Base-by-base conservation (phyloP, 1,140 invertebrate species). In the Habropoda laboriosa region DNA sequence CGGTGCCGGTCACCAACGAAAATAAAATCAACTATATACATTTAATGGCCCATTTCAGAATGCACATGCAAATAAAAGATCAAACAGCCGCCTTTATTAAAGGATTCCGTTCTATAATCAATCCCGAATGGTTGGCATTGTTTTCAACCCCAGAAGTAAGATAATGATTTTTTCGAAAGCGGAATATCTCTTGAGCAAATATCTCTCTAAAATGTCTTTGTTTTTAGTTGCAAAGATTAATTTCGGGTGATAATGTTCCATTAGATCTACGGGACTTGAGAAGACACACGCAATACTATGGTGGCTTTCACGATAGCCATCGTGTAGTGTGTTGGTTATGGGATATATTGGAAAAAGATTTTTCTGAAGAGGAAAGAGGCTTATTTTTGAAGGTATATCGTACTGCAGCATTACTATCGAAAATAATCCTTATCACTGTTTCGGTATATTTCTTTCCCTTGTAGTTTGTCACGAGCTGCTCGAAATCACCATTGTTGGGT, bases 1-100 rank as follows among this genome's bases (percentile, higher is more conserved):
- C 96, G 3, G 95, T 99, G 60, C 95, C 97, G 27, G 98, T 99
- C 4, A 99, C 97, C 3, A 98, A 99, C 94, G 97, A 99, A 90
- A 99, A 99, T 93, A 99, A 98, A 93, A 99, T 99, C 74, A 97
- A 97, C 89, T 99, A 99, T 91, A 98, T 99, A 60, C 99, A 99
- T 93, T 93, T 98, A 83, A 99, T 99, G 98, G 99, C 99, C 4
- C 98, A 99, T 92, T 99, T 99, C 92, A 96, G 98, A 80, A 99
- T 99, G 97, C 97, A 99, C 89, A 96, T 96, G 8, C 99, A 99
- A 94, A 99, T 99, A 77, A 97, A 97, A 87, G 97, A 99, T 70
- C 99, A 99, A 93, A 98, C 98, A 0, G 95, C 96, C 55, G 97
- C 98, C 10, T 99, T 99, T 89, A 98, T 99, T 45, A 96, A 96